phyloP scores from a whole-genome alignment of 2,113 vertebrate genomes.

The Ceyx margarethae region DNA sequence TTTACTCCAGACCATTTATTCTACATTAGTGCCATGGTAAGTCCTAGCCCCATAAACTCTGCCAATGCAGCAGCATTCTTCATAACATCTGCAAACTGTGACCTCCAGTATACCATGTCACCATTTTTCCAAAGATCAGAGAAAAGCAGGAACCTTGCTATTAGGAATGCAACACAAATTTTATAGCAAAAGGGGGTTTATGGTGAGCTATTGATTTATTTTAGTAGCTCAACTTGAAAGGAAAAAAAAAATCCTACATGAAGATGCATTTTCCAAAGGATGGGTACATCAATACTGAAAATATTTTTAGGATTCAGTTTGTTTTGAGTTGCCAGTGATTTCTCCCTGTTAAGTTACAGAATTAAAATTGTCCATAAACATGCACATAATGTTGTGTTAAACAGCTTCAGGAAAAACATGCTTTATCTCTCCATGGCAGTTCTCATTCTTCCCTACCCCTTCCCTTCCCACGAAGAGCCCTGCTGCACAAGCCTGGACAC shows the following conservation, averaged over 20 bases:
- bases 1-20: not conserved
- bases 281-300: not conserved
- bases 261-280: not conserved
- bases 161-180: not conserved
- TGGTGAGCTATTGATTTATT: not conserved
- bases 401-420: not conserved
- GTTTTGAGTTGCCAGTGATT: not conserved
- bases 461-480: not conserved
- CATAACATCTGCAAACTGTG: not conserved
- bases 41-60: not conserved
- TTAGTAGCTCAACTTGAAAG: not conserved
- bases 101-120: not conserved
- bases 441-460: not conserved
- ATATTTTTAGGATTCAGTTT: not conserved
- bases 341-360: not conserved
- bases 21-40: not conserved
- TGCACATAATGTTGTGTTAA: not conserved
- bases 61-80: not conserved
- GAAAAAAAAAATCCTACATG: not conserved
- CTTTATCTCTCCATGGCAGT: not conserved
- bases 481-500: not conserved
- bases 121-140: not conserved
- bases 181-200: not conserved
- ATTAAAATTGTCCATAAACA: not conserved
- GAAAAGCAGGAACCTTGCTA: not conserved